A percentile compares a stretch with the other conserved stretches of the same genome.
These are phyloP conservation scores for Fabriciana adippe DNA, from an alignment of 2,888 invertebrate genomes.

Conservation along the genomic window DNA sequence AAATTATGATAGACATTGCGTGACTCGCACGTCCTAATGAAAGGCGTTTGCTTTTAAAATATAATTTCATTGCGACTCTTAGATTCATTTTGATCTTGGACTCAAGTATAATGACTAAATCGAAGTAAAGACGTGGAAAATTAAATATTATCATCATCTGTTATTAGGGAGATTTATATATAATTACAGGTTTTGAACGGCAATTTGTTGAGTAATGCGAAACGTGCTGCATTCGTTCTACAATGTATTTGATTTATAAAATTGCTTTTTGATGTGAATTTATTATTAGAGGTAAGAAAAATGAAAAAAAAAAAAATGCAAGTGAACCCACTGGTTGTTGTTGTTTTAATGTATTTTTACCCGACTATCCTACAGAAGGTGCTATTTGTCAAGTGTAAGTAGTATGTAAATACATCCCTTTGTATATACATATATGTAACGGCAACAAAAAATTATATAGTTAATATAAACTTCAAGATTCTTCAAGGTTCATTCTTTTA, in stretches of 20 bases:
- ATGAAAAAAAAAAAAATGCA: no score
- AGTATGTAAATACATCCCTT: no score
- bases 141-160: slow-evolving; percentile 15
- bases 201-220: background rate
- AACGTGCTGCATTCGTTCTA: background rate
- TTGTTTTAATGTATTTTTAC: no score
- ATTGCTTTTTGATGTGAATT: background rate
- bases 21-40: slow-evolving; percentile 47
- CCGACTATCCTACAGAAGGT: no score
- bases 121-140: slow-evolving; percentile 10
- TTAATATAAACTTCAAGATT: no score
- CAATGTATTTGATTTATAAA: background rate
- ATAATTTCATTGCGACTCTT: slow-evolving; percentile 47
- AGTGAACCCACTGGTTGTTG: no score
- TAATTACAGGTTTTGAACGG: background rate
- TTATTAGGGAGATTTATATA: slow-evolving; percentile 10
- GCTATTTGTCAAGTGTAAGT: no score
- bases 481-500: no score
- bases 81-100: slow-evolving; percentile 44
- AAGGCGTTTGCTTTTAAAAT: slow-evolving; percentile 54
- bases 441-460: no score
- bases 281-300: no score
- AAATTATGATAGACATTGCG: slow-evolving; percentile 44
- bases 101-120: slow-evolving; percentile 40
- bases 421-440: no score